Evolutionary conservation across 2,797 vertebrate species (phyloP).

Genomic region (Ceryle rudis): DNA sequence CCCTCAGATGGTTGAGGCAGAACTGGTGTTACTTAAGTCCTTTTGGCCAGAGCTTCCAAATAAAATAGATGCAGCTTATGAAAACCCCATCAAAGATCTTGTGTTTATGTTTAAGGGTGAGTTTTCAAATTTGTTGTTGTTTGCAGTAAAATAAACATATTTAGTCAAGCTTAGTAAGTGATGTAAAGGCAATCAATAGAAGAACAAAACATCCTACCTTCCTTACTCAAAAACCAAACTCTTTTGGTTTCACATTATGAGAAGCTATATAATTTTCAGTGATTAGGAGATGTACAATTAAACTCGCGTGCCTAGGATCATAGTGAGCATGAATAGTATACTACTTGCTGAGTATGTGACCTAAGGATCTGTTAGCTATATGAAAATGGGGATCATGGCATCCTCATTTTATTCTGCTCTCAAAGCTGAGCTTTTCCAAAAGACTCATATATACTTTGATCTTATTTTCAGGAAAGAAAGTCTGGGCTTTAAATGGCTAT

Average conservation of each 20-base stretch:
- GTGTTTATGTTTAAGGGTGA: slow-evolving; percentile 82
- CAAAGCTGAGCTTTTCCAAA: not conserved
- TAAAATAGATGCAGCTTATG: slow-evolving; percentile 93
- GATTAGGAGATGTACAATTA: not conserved
- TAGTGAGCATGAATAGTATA: not conserved
- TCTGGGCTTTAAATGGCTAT: slow-evolving; percentile 95
- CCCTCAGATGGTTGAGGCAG: slow-evolving; percentile 88
- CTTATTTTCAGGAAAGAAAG: slow-evolving; percentile 84
- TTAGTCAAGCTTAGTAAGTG: not conserved
- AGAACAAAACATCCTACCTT: not conserved
- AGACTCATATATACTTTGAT: not conserved
- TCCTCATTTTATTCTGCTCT: not conserved
- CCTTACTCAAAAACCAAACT: rapidly evolving
- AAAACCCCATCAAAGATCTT: slow-evolving; percentile 86
- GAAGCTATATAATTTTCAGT: not conserved
- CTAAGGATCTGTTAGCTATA: not conserved
- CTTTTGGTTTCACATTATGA: not conserved
- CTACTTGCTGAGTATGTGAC: not conserved
- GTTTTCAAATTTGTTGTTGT: slow-evolving; percentile 29
- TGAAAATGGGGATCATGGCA: not conserved
- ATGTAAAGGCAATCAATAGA: not conserved
- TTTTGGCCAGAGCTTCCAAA: slow-evolving; percentile 94
- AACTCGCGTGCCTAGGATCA: not conserved
- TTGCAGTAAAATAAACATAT: not conserved
- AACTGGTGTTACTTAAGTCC: slow-evolving; percentile 87